phyloP scores from a whole-genome alignment of 2,797 vertebrate species.

The Scarus forsteni region DNA sequence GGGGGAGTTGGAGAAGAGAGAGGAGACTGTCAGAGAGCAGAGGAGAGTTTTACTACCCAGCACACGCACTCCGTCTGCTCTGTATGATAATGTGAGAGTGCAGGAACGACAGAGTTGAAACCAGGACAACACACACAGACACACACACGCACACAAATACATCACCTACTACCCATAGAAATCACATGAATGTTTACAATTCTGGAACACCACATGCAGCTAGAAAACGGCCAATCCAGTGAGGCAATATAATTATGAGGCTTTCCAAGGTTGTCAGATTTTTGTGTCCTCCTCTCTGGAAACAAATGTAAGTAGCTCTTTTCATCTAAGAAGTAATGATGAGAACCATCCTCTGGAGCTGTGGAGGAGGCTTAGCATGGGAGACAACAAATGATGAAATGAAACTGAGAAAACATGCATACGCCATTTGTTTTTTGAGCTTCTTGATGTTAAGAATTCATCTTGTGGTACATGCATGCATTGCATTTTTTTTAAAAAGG shows the following conservation, averaged over 20 bases:
- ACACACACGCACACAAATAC: slow-evolving; percentile 16
- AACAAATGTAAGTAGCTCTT: slow-evolving; percentile 55
- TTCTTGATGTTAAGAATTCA: slow-evolving; percentile 32
- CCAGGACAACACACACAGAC: slow-evolving; percentile 72
- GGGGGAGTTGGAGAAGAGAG: slow-evolving; percentile 36
- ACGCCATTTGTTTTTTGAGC: slow-evolving; percentile 53
- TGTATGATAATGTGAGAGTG: slow-evolving; percentile 84
- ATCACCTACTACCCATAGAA: slow-evolving; percentile 38
- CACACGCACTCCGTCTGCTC: slow-evolving; percentile 84
- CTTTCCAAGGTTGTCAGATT: slow-evolving; percentile 68
- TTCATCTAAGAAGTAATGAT: slow-evolving; percentile 60
- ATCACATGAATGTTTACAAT: slow-evolving; percentile 20
- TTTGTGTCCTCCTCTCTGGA: slow-evolving; percentile 34
- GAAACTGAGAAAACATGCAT: slow-evolving; percentile 47
- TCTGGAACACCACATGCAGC: slow-evolving; percentile 10
- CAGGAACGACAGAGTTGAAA: slow-evolving; percentile 79
- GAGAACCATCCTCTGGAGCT: slow-evolving; percentile 51
- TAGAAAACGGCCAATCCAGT: slow-evolving; percentile 35
- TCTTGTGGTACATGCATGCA: slow-evolving; percentile 46
- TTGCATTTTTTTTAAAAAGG: slow-evolving; percentile 35
- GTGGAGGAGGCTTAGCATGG: slow-evolving; percentile 46
- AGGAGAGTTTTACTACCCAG: slow-evolving; percentile 82
- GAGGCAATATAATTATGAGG: slow-evolving; percentile 49
- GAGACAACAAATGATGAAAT: slow-evolving; percentile 36
- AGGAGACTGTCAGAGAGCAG: slow-evolving; percentile 68